Percentiles rank a stretch among this genome's conserved stretches.
phyloP scores from a whole-genome alignment of 2,797 vertebrate genomes.

The Oreochromis mossambicus region DNA sequence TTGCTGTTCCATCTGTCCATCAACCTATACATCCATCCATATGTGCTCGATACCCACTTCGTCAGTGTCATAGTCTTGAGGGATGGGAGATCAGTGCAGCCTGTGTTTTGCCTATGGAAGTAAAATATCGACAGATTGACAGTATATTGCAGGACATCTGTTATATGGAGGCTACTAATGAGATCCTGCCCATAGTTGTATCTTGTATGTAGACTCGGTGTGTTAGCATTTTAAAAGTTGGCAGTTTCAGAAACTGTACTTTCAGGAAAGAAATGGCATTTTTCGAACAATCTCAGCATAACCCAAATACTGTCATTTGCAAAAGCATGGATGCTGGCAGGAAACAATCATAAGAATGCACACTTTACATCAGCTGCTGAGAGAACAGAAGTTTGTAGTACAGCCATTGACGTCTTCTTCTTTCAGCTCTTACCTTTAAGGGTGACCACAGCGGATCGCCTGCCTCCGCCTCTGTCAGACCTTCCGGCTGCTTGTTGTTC shows the following conservation, averaged over 20 bases:
- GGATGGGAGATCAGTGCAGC: neutral
- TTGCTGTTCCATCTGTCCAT: neutral
- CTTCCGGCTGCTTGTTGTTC: neutral
- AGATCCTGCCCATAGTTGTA: neutral
- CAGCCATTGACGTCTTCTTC: neutral
- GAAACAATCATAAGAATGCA: neutral
- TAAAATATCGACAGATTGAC: neutral
- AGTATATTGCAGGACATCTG: neutral
- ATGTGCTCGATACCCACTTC: neutral
- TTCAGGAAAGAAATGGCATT: neutral
- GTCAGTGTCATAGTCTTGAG: neutral
- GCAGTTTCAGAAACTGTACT: neutral
- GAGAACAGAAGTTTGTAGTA: neutral
- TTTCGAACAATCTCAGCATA: neutral
- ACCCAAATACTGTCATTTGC: neutral
- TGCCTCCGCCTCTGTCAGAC: neutral
- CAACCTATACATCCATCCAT: neutral
- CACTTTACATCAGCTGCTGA: neutral
- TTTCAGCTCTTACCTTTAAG: neutral
- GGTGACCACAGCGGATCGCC: neutral
- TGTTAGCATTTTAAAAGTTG: neutral
- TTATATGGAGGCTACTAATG: neutral
- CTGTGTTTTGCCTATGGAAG: neutral
- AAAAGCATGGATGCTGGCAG: neutral
- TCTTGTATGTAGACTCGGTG: neutral